These are phyloP conservation scores for Mormyrops attenuatus DNA, from an alignment of 2,797 vertebrate genomes.

Conservation along the genomic window DNA sequence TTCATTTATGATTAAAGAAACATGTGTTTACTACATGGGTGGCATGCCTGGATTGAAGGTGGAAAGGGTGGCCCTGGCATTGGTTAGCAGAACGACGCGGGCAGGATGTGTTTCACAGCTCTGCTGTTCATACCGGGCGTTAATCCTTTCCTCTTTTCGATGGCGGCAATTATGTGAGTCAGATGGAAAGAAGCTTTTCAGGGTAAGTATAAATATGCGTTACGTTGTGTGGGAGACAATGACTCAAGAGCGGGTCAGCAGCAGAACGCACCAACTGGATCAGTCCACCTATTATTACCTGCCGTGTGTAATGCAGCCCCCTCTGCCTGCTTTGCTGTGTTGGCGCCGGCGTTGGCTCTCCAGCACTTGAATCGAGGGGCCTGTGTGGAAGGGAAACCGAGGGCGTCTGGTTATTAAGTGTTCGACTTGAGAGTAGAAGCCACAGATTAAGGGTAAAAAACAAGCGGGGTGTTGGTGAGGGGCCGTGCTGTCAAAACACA, in stretches of 20 bases:
- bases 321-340: background rate
- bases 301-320: background rate
- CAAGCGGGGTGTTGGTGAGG: background rate
- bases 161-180: constrained; percentile 23
- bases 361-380: background rate
- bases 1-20: background rate
- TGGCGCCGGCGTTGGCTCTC: background rate
- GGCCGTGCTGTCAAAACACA: background rate
- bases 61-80: background rate
- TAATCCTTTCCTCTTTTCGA: constrained; percentile 12
- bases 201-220: constrained; percentile 44
- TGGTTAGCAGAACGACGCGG: background rate
- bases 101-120: background rate
- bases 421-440: background rate
- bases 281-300: background rate
- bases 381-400: background rate
- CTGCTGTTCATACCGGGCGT: background rate
- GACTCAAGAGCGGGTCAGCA: constrained; percentile 45
- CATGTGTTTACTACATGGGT: background rate
- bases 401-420: background rate
- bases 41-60: background rate
- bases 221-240: constrained; percentile 22
- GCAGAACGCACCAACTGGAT: background rate
- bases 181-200: constrained; percentile 44
- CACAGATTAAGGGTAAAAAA: background rate